A percentile compares a stretch with the other conserved stretches of the same genome.
phyloP scores from a whole-genome alignment of 2,113 vertebrate genomes.

The human (Homo sapiens) region GRCh38 chrX:12477501-12478000 shows the following conservation, averaged over 20 bases:
- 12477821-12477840: slow-evolving; percentile 12
- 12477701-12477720: not conserved
- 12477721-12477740: not conserved
- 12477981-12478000: not conserved
- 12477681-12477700: not conserved
- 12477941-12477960: not conserved
- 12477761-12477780: not conserved
- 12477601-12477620: slow-evolving; percentile 34
- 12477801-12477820: not conserved
- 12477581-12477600: not conserved
- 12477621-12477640: not conserved
- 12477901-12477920: not conserved
- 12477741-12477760: not conserved
- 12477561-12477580: not conserved
- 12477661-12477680: slow-evolving; percentile 45
- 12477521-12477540: not conserved
- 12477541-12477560: slow-evolving; percentile 6
- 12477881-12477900: not conserved
- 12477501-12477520: not conserved
- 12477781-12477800: not conserved
- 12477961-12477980: not conserved
- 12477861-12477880: not conserved
- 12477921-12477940: not conserved
- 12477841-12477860: not conserved
- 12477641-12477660: slow-evolving; percentile 27